phyloP scores from a whole-genome alignment of 2,888 invertebrate genomes.

The Leptinotarsa peninsularis region DNA sequence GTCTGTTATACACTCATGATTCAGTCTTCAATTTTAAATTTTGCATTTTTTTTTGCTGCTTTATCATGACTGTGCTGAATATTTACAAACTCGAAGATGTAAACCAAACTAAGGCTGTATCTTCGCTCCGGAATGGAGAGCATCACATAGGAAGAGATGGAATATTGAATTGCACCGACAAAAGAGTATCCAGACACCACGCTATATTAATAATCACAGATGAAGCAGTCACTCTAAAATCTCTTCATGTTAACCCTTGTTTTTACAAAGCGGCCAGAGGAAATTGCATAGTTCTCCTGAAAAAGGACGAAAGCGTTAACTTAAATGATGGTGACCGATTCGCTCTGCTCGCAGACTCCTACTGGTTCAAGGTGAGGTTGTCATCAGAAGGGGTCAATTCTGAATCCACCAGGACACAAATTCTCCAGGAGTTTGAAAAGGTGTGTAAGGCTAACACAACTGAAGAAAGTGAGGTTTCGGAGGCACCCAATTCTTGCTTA shows the following conservation, averaged over 20 bases:
- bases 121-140: conserved; percentile 34
- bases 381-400: neutral
- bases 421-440: neutral
- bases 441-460: neutral
- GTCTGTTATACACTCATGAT: too few relatives aligned
- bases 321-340: conserved; percentile 69
- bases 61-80: conserved; percentile 26
- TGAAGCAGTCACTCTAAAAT: conserved; percentile 64
- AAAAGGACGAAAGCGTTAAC: conserved; percentile 58
- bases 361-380: conserved; percentile 65
- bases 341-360: conserved; percentile 68
- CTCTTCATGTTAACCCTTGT: conserved; percentile 70
- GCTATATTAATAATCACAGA: conserved; percentile 65
- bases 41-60: neutral
- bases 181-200: conserved; percentile 70
- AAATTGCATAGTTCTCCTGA: conserved; percentile 61
- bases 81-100: conserved; percentile 37
- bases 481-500: neutral
- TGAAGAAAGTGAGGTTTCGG: neutral
- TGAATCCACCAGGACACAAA: neutral
- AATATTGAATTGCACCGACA: conserved; percentile 61
- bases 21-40: too few relatives aligned
- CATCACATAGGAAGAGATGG: conserved; percentile 41
- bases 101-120: conserved; percentile 24
- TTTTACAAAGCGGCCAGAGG: conserved; percentile 64